Conservation (phyloP, 2,113 vertebrate species). For the Sarotherodon lohbergeri region DNA sequence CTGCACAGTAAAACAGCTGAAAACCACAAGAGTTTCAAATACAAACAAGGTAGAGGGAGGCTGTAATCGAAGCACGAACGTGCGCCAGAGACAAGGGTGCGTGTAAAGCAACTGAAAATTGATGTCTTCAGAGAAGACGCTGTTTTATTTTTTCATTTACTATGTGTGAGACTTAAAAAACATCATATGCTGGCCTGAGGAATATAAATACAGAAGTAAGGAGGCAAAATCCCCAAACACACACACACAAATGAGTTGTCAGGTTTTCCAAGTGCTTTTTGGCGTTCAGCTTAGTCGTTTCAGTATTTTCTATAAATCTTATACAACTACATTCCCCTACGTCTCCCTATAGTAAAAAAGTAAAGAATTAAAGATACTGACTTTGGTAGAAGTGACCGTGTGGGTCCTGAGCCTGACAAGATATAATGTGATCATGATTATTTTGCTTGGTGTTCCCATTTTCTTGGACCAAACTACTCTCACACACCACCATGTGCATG, state of each 20-base stretch:
- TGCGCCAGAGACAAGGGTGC: not conserved
- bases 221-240: not conserved
- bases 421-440: not conserved
- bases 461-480: not conserved
- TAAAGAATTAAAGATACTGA: not conserved
- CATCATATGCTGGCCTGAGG: not conserved
- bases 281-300: accelerated
- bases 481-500: not conserved
- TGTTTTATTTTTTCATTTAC: not conserved
- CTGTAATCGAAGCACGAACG: slow-evolving; percentile 3
- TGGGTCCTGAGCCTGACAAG: not conserved
- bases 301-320: not conserved
- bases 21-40: slow-evolving; percentile 42
- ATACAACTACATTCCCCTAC: not conserved
- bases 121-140: not conserved
- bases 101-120: not conserved
- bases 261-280: not conserved
- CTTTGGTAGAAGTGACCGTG: not conserved
- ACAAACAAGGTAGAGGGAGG: slow-evolving; percentile 20
- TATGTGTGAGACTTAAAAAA: not conserved
- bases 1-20: slow-evolving; percentile 57
- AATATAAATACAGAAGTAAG: not conserved
- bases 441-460: not conserved
- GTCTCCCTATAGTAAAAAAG: not conserved
- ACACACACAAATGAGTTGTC: not conserved